Conservation (phyloP, 1,140 invertebrate genomes). For the Octopus sinensis region DNA sequence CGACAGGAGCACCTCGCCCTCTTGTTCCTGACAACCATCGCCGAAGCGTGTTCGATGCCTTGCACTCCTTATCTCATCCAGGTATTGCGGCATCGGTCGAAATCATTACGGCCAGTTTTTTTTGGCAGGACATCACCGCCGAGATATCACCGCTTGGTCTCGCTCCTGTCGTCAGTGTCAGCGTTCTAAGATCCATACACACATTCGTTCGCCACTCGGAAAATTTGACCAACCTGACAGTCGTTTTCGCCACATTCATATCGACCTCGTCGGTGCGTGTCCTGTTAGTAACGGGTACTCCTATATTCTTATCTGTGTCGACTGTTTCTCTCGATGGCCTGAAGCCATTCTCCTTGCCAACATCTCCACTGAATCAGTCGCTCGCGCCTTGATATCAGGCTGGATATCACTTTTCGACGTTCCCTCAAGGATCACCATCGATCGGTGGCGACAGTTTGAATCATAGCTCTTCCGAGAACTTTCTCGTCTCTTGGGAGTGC, state of each 20-base stretch:
- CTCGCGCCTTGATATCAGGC: not conserved
- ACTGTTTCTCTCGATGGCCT: not conserved
- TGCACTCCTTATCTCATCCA: not conserved
- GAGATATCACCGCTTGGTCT: not conserved
- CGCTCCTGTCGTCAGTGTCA: not conserved
- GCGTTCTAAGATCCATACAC: not conserved
- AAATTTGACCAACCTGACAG: not conserved
- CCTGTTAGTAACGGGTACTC: not conserved
- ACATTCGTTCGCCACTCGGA: not conserved
- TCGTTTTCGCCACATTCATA: not conserved
- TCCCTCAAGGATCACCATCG: not conserved
- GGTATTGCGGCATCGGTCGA: not conserved
- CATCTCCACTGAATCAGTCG: not conserved
- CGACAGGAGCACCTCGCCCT: not conserved
- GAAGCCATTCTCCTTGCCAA: not conserved
- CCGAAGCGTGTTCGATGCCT: not conserved
- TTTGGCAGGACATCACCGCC: not conserved
- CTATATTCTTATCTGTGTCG: not conserved
- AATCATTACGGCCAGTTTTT: not conserved
- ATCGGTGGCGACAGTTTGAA: not conserved
- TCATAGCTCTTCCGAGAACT: not conserved
- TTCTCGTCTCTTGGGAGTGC: not conserved
- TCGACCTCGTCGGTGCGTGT: not conserved
- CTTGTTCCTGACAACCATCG: not conserved
- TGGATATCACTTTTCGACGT: not conserved